phyloP scores from a whole-genome alignment of 2,113 vertebrate species.

The Formicarius rufipectus region DNA sequence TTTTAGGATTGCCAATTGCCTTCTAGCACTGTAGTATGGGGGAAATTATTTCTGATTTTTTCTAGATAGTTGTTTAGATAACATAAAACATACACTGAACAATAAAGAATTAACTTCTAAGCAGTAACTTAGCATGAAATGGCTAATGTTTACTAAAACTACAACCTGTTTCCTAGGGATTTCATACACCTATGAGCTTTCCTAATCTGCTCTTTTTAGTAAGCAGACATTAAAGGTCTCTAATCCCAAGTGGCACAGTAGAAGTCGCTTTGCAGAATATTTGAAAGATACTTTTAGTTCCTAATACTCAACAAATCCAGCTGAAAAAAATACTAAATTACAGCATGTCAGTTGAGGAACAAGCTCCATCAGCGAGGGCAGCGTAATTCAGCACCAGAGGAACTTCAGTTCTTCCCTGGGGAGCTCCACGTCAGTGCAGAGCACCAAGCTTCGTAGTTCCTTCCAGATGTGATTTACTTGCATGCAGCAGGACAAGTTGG shows the following conservation, averaged over 20 bases:
- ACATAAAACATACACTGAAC: background rate
- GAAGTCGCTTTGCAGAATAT: background rate
- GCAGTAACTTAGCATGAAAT: background rate
- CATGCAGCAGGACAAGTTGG: background rate
- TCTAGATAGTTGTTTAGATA: background rate
- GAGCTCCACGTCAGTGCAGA: background rate
- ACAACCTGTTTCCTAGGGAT: background rate
- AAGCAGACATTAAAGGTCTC: background rate
- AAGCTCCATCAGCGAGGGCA: background rate
- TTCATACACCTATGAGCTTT: background rate
- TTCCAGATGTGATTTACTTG: background rate
- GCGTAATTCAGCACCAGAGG: fast-evolving
- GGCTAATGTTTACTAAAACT: background rate
- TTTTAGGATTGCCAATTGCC: background rate
- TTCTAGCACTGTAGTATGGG: background rate
- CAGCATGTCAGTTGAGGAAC: background rate
- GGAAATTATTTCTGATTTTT: background rate
- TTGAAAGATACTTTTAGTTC: background rate
- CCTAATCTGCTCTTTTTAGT: background rate
- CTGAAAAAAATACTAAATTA: background rate
- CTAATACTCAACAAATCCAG: background rate
- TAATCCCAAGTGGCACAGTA: background rate
- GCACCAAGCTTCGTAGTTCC: background rate
- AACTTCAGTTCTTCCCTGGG: background rate
- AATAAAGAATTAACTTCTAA: background rate